These are phyloP conservation scores for Gallinago solitaria DNA, from an alignment of 2,797 vertebrate genomes.

Conservation along the genomic window DNA sequence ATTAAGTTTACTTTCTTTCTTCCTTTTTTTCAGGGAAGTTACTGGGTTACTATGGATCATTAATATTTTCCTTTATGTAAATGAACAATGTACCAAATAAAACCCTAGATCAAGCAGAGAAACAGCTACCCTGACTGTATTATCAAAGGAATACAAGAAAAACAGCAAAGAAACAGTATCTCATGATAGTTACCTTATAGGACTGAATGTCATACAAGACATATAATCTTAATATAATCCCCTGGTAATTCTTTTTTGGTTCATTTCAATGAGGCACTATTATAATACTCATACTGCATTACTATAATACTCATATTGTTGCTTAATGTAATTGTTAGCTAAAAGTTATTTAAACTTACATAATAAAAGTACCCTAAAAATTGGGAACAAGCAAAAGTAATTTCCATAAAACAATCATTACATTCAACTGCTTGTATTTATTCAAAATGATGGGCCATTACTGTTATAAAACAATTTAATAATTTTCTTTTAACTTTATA, in stretches of 20 bases:
- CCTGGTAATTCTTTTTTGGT: neutral
- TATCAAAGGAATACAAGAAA: neutral
- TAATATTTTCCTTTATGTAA: neutral
- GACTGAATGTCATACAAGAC: neutral
- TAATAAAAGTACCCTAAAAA: constrained; percentile 2
- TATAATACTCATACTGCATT: neutral
- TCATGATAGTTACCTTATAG: neutral
- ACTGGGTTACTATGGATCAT: neutral
- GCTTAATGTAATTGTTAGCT: constrained; percentile 16
- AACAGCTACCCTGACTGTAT: neutral
- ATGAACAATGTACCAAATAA: neutral
- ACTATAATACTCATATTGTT: neutral
- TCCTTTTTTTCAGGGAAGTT: neutral
- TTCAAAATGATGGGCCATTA: constrained; percentile 42
- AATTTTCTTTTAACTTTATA: neutral
- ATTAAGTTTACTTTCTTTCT: neutral
- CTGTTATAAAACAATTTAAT: neutral
- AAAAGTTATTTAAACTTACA: constrained; percentile 45
- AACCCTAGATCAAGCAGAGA: neutral
- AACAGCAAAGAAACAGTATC: neutral
- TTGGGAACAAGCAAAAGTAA: constrained; percentile 2
- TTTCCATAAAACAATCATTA: constrained; percentile 48
- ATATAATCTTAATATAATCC: neutral
- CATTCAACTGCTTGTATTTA: constrained; percentile 50
- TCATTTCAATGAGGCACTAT: neutral